phyloP scores from a whole-genome alignment of 2,888 invertebrate species.

The Stratiomys singularior region DNA sequence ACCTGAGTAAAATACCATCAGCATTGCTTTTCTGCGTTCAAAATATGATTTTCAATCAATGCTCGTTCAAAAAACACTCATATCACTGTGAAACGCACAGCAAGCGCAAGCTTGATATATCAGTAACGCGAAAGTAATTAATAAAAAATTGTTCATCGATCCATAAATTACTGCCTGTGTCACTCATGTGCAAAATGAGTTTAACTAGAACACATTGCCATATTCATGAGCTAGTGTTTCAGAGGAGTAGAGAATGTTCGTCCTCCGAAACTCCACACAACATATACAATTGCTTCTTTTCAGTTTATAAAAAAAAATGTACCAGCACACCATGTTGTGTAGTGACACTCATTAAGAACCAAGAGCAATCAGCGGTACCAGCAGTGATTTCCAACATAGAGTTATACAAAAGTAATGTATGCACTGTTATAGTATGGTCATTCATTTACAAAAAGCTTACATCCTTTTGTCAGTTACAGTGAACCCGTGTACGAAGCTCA shows the following conservation, averaged over 20 bases:
- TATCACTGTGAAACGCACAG: too few species aligned
- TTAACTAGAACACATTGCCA: not conserved
- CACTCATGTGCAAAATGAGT: not conserved
- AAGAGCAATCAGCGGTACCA: constrained; percentile 1
- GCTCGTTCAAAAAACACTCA: too few species aligned
- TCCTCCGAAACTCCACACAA: not conserved
- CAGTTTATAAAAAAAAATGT: not conserved
- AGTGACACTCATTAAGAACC: not conserved
- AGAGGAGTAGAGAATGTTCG: not conserved
- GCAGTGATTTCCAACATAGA: not conserved
- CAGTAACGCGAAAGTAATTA: not conserved
- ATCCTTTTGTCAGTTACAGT: too few species aligned
- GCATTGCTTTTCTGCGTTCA: too few species aligned
- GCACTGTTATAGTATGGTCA: not conserved
- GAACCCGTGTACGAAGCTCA: too few species aligned
- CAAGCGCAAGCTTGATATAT: too few species aligned
- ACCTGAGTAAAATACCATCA: too few species aligned
- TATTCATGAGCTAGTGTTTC: not conserved
- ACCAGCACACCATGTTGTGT: not conserved
- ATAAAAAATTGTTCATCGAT: constrained; percentile 16
- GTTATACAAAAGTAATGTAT: not conserved
- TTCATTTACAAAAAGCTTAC: not conserved
- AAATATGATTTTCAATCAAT: too few species aligned
- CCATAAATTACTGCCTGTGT: constrained; percentile 22
- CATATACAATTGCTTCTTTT: not conserved